These are phyloP conservation scores for Alethe diademata DNA, from an alignment of 2,113 vertebrate genomes.

Conservation along the genomic window DNA sequence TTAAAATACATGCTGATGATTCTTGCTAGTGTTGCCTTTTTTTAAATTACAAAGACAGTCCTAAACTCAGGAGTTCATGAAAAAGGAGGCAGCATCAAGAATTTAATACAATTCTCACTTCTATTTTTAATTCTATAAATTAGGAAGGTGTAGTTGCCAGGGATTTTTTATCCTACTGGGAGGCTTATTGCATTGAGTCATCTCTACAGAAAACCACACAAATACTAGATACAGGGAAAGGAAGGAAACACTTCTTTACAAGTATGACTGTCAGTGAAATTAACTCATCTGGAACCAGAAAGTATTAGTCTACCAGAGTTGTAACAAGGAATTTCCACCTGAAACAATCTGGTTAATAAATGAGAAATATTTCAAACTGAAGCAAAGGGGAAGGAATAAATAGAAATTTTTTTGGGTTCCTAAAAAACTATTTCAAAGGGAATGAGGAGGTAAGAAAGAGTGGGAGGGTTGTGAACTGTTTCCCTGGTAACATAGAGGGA, in stretches of 20 bases:
- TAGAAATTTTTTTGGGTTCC: not conserved
- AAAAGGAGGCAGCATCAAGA: not conserved
- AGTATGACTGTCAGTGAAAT: not conserved
- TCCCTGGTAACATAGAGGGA: not conserved
- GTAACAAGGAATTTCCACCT: not conserved
- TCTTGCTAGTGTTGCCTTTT: not conserved
- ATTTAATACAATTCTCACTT: not conserved
- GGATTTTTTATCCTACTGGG: not conserved
- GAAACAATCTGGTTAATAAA: not conserved
- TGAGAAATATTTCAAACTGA: not conserved
- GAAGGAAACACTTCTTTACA: not conserved
- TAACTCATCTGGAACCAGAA: not conserved
- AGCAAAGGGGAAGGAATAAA: not conserved
- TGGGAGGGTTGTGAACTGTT: not conserved
- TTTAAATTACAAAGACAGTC: not conserved
- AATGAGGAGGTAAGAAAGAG: not conserved
- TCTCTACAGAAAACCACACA: not conserved
- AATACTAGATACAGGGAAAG: not conserved
- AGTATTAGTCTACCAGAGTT: not conserved
- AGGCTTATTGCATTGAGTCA: not conserved
- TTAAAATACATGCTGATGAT: not conserved
- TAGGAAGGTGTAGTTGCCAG: not conserved
- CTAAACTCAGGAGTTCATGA: not conserved
- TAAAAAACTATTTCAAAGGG: not conserved
- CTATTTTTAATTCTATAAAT: not conserved